Evolutionary conservation across 2,797 vertebrate genomes (phyloP), one percentile per base, ranked within the genome.

Genomic region (Hephaestus fuliginosus): DNA sequence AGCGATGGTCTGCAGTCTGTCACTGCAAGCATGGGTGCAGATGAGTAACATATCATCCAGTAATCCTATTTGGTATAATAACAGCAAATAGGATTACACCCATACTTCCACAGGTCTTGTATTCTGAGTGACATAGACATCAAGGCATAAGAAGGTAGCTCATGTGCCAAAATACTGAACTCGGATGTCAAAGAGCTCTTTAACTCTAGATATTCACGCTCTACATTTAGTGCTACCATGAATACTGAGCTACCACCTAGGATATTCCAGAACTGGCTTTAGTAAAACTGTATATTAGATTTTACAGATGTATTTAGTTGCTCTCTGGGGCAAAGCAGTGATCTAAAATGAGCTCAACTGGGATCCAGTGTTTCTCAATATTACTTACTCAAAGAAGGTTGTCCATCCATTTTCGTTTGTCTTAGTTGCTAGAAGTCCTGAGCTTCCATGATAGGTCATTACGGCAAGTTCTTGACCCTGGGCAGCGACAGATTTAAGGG

Each of bases 321-420:
- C 62, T 78, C 62, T 82, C 48, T 63, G 51, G n/a, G 67, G 62
- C 0, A 6, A 78, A 76, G 75, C n/a, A 7, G 33, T 48, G 69
- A 90, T 82, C 76, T 80, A 55, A 67, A 74, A 81, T 43, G 53
- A 82, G 41, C 69, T 86, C 74, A 78, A 49, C 66, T 48, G 22
- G 41, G 49, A 83, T 65, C 22, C 49, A 78, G 44, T 68, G 18
- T 69, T 65, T 80, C 17, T 71, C 25, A 12, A 62, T 39, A 74
- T 64, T 91, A 99, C 98, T 99, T 90, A 99, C 98, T 99, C 98
- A 43, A 98, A 99, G 94, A 99, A 99, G 0, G 97, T 98, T 1
- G 98, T 99, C 98, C 98, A 99, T 74, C 97, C 98, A 2, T 99
- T 97, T 91, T 99, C 97, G 78, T 99, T 96, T 58, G 97, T 99